Percentiles rank a stretch among this genome's conserved stretches.
These are phyloP conservation scores for rabbit (Oryctolagus cuniculus) DNA, from an alignment of 2,113 vertebrate genomes.

Conservation along the genomic window mOryCun1.1 NC_091440.1:115943001-115943500, in stretches of 20 bases:
- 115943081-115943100: too few relatives aligned
- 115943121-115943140: too few relatives aligned
- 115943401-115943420: background rate
- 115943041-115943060: too few relatives aligned
- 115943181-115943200: background rate
- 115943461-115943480: conserved; percentile 17
- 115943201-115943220: background rate
- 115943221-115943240: background rate
- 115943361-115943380: background rate
- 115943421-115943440: background rate
- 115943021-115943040: too few relatives aligned
- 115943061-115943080: too few relatives aligned
- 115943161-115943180: too few relatives aligned
- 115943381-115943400: background rate
- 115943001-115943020: too few relatives aligned
- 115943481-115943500: background rate
- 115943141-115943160: too few relatives aligned
- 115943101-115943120: too few relatives aligned
- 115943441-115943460: background rate
- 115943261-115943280: background rate
- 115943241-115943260: background rate
- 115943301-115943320: background rate
- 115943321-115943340: background rate
- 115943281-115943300: background rate
- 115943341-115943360: background rate